Evolutionary conservation across 1,140 invertebrate genomes (phyloP).

Genomic region (Brachionus sp.): DNA sequence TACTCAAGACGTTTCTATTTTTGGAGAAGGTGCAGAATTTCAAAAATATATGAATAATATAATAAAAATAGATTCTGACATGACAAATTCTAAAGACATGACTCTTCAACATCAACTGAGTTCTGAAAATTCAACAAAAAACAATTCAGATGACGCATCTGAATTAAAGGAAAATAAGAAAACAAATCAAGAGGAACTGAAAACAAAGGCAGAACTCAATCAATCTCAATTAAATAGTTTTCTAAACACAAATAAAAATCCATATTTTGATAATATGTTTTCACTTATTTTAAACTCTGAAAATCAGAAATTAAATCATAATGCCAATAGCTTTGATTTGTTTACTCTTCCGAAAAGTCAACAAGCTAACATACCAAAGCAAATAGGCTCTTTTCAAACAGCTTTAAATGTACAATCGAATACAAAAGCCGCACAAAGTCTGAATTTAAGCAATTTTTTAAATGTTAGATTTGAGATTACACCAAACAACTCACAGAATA

Average conservation of each 20-base stretch:
- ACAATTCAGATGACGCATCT: constrained; percentile 26
- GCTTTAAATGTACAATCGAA: not conserved
- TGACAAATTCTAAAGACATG: not conserved
- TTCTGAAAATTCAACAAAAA: constrained; percentile 20
- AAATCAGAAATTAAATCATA: not conserved
- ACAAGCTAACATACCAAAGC: not conserved
- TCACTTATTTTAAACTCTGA: constrained; percentile 23
- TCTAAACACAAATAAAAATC: not conserved
- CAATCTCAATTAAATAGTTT: not conserved
- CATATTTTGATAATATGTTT: constrained; percentile 36
- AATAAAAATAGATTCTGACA: constrained; percentile 27
- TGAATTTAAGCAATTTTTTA: constrained; percentile 32
- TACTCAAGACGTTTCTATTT: not conserved
- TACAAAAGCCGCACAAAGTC: not conserved
- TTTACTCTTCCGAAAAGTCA: constrained; percentile 18
- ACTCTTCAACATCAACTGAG: constrained; percentile 2
- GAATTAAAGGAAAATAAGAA: not conserved
- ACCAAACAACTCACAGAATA: not conserved
- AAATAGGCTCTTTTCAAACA: constrained; percentile 7
- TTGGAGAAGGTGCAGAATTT: constrained; percentile 15
- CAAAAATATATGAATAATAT: constrained; percentile 38
- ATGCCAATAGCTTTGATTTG: constrained; percentile 10
- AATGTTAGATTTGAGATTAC: constrained; percentile 43
- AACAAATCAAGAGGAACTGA: not conserved
- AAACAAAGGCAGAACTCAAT: not conserved